These are phyloP conservation scores for Laspeyria flexula DNA, from an alignment of 2,888 invertebrate genomes.

Conservation along the genomic window DNA sequence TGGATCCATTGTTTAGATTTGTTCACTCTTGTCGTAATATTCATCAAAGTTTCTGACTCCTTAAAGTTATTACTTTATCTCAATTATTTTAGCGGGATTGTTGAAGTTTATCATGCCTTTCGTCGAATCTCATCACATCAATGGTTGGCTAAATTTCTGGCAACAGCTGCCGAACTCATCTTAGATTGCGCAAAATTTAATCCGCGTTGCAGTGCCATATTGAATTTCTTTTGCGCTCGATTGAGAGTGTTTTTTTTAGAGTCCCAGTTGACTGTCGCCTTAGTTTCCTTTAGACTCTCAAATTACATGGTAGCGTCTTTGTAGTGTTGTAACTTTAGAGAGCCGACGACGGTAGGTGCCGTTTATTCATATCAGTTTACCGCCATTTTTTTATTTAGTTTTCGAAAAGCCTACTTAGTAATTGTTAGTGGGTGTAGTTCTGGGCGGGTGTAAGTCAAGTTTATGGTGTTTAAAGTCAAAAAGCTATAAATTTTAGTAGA, in stretches of 20 bases:
- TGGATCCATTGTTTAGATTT: slow-evolving; percentile 35
- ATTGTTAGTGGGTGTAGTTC: slow-evolving; percentile 68
- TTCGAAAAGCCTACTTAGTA: slow-evolving; percentile 51
- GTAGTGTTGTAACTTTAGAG: slow-evolving; percentile 69
- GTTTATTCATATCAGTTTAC: slow-evolving; percentile 69
- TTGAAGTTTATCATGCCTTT: slow-evolving; percentile 58
- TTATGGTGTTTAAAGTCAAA: slow-evolving; percentile 54
- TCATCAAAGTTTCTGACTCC: slow-evolving; percentile 16
- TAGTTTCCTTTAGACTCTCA: slow-evolving; percentile 77
- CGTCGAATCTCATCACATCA: slow-evolving; percentile 65
- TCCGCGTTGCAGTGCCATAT: slow-evolving; percentile 77
- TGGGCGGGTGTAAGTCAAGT: slow-evolving; percentile 71
- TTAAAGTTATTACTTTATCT: slow-evolving; percentile 41
- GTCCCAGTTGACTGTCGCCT: slow-evolving; percentile 79
- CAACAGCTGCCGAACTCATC: slow-evolving; percentile 78
- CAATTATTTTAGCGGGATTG: slow-evolving; percentile 49
- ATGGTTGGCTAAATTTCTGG: slow-evolving; percentile 71
- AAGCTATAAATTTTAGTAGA: slow-evolving; percentile 43
- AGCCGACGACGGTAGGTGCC: slow-evolving; percentile 61
- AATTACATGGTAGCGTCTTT: slow-evolving; percentile 82
- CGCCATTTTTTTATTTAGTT: slow-evolving; percentile 50
- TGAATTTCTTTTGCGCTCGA: slow-evolving; percentile 81
- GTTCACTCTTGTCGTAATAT: slow-evolving; percentile 30
- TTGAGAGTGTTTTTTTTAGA: slow-evolving; percentile 75
- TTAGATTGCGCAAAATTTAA: slow-evolving; percentile 83